A percentile compares a stretch with the other conserved stretches of the same genome.
Evolutionary conservation across 1,140 invertebrate genomes (phyloP).

Genomic region (Aleiodes sp.): DNA sequence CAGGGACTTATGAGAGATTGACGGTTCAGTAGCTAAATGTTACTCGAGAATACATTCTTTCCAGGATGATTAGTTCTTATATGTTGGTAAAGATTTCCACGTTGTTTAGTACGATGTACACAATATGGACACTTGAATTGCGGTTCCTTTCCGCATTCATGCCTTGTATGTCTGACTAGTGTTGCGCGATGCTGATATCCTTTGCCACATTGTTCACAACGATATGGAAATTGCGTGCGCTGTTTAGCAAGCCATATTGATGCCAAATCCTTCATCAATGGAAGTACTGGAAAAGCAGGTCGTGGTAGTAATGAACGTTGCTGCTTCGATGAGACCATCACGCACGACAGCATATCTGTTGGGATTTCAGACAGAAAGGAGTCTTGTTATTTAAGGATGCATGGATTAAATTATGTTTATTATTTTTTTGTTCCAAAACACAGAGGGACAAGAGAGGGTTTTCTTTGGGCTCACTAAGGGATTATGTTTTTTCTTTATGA

Average conservation of each 20-base stretch:
- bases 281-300: conserved; percentile 43
- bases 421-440: no score
- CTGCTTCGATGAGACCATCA: conserved; percentile 41
- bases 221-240: conserved; percentile 51
- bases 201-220: conserved; percentile 69
- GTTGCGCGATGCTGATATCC: conserved; percentile 70
- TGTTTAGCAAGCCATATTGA: conserved; percentile 55
- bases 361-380: conserved; percentile 32
- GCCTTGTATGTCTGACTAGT: conserved; percentile 67
- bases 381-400: not conserved
- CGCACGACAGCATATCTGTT: conserved; percentile 37
- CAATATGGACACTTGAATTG: conserved; percentile 72
- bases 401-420: no score
- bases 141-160: conserved; percentile 71
- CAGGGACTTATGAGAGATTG: conserved; percentile 27
- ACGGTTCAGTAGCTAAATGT: conserved; percentile 51
- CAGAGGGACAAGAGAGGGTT: no score
- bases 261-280: conserved; percentile 52
- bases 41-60: conserved; percentile 59
- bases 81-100: conserved; percentile 68
- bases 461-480: no score
- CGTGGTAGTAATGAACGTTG: conserved; percentile 31
- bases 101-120: conserved; percentile 63
- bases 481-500: no score
- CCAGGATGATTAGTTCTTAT: conserved; percentile 60